Base-by-base conservation (phyloP, 2,797 vertebrate genomes). In the Myotis pilosus region DNA sequence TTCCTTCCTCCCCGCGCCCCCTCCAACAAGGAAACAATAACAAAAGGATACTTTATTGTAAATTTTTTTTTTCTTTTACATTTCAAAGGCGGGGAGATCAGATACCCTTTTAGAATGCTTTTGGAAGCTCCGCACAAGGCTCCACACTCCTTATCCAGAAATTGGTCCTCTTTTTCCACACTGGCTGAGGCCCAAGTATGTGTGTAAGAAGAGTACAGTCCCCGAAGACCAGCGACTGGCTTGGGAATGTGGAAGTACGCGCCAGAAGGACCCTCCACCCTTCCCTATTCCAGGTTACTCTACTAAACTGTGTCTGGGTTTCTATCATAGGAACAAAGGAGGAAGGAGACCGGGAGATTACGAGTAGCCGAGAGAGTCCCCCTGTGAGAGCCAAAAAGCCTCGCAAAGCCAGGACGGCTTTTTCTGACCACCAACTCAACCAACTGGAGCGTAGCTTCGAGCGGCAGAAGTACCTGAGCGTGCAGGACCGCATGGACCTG, bases 401-500 rank as follows among this genome's bases (percentile, higher is more conserved):
- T 72, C 99, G 99, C 60, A 99, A 99, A 98, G 99, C 99, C 30
- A 98, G 99, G 87, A 99, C 99, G 68, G 99, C 99, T 95, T 99
- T 99, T 94, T 99, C 99, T 0, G 99, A 99, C 98, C 99, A 99
- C 96, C 99, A 99, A 97, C 99, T 99, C 96, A 99, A 99, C 97
- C 99, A 99, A 96, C 98, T 99, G 97, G 99, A 99, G 98, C 98
- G 99, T 57, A 99, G 99, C 98, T 99, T 99, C 96, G 99, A 99
- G 98, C 98, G 99, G 88, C 99, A 99, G 95, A 99, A 99, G 98
- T 99, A 99, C 98, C 98, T 99, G 98, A 99, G 99, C 79, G 99
- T 99, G 93, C 99, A 99, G 98, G 99, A 99, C 98, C 99, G 99
- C 97, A 99, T 99, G 99, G 99, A 99, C 98, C 98, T 99, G 98